Evolutionary conservation across 2,113 vertebrate species (phyloP).

Genomic region (Speoplatyrhinus poulsoni): DNA sequence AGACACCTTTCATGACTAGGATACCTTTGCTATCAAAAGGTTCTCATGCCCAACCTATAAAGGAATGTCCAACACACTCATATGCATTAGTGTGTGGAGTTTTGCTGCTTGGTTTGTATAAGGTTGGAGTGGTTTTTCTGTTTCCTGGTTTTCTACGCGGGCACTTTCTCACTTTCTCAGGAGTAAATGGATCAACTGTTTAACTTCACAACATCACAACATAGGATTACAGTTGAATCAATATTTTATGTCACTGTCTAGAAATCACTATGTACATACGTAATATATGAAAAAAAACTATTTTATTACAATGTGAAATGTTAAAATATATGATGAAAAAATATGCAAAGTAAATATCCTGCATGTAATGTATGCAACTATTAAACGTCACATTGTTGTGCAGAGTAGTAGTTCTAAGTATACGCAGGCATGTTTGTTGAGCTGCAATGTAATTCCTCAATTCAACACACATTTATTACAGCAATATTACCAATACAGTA

Average conservation of each 20-base stretch:
- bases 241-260: neutral
- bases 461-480: neutral
- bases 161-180: conserved; percentile 7
- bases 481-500: too few relatives aligned
- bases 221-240: conserved; percentile 7
- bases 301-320: too few relatives aligned
- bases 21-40: neutral
- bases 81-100: neutral
- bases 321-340: too few relatives aligned
- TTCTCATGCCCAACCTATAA: neutral
- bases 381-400: too few relatives aligned
- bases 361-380: too few relatives aligned
- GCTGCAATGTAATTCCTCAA: too few relatives aligned
- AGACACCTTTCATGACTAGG: neutral
- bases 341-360: too few relatives aligned
- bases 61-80: neutral
- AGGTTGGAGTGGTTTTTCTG: neutral
- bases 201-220: neutral
- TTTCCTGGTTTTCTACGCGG: conserved; percentile 9
- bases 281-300: too few relatives aligned
- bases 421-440: too few relatives aligned
- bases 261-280: neutral
- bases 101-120: neutral
- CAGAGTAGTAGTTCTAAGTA: too few relatives aligned
- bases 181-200: conserved; percentile 5